Evolutionary conservation across 2,888 invertebrate species (phyloP), one percentile per base, ranked within the genome.

Genomic region (Alentia gelatinosa): DNA sequence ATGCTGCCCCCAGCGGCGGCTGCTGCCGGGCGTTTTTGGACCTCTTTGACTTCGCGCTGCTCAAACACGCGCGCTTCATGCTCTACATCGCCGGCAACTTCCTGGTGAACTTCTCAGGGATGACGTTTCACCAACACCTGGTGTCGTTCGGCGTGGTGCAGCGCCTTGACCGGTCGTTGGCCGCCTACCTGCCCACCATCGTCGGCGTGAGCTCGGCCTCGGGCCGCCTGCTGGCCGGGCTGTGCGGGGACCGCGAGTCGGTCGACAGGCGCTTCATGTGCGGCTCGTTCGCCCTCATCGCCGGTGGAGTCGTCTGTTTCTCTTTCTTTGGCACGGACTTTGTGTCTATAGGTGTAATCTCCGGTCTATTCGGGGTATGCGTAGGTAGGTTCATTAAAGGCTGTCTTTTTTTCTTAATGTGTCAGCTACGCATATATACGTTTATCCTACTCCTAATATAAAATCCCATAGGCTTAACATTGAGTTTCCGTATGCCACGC

Each of bases 141-240:
- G 86, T 86, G 47, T 86, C 86, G 1, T 86, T 86, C 19, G 86
- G 86, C 19, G 0, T 42, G n/a, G 35, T 35, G 15, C 42, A 89
- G 50, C 90, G 91, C 26, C 89, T 93, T 3, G 91, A 91, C 7
- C 90, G 89, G 26, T 39, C 50, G 19, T 23, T 23, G 33, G 91
- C 92, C n/a, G 89, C 92, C 15, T 63, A 90, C n/a, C 86, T 92
- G 42, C 92, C 92, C n/a, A 91, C 92, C 50, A 89, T 91, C 35
- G 90, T 91, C 35, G 93, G 92, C 19, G 86, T 91, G 0, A 39
- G 74, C 7, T 91, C 91, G 33, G 91, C 92, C 7, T 37, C 91
- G 15, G 90, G 84, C 23, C 89, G 92, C 30, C 7, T 93, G 23
- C 19, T 90, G 3, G 79, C 90, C 9, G 89, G 91, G 7, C 26